A percentile compares a stretch with the other conserved stretches of the same genome.
phyloP scores from a whole-genome alignment of 2,113 vertebrate species.

The Dunckerocampus dactyliophorus region DNA sequence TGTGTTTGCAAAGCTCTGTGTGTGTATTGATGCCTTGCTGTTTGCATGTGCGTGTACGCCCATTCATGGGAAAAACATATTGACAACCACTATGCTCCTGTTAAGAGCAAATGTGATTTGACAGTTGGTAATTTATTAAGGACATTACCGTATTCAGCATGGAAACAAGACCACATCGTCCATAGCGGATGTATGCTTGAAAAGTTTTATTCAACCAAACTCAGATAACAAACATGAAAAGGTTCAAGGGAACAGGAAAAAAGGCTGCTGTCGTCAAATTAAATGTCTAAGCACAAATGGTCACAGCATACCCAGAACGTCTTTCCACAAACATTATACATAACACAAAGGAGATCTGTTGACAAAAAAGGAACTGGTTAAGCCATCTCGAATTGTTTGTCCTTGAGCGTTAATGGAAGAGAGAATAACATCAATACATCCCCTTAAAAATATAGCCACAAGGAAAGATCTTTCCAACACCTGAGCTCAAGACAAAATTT shows the following conservation, averaged over 20 bases:
- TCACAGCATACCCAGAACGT: conserved; percentile 18
- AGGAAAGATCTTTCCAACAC: conserved; percentile 50
- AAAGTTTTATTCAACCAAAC: conserved; percentile 43
- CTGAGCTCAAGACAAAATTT: conserved; percentile 55
- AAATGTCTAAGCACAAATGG: conserved; percentile 29
- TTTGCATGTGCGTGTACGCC: conserved; percentile 10
- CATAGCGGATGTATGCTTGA: conserved; percentile 42
- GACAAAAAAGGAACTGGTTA: conserved; percentile 39
- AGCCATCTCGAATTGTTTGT: conserved; percentile 50
- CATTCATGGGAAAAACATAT: conserved; percentile 19
- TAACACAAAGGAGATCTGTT: conserved; percentile 18
- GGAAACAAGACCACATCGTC: conserved; percentile 49
- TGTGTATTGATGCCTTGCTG: conserved; percentile 12
- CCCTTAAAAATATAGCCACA: conserved; percentile 42
- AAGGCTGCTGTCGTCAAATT: conserved; percentile 8
- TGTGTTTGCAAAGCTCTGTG: conserved; percentile 45
- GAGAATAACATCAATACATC: conserved; percentile 47
- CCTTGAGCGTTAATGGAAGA: conserved; percentile 49
- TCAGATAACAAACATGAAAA: conserved; percentile 22
- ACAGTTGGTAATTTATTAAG: conserved; percentile 49
- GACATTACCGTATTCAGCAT: conserved; percentile 46
- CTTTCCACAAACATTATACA: conserved; percentile 14
- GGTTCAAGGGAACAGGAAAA: conserved; percentile 28
- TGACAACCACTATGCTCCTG: conserved; percentile 34
- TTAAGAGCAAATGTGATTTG: conserved; percentile 47